Conservation (phyloP, 2,888 invertebrate genomes). For the Biston betularia region DNA sequence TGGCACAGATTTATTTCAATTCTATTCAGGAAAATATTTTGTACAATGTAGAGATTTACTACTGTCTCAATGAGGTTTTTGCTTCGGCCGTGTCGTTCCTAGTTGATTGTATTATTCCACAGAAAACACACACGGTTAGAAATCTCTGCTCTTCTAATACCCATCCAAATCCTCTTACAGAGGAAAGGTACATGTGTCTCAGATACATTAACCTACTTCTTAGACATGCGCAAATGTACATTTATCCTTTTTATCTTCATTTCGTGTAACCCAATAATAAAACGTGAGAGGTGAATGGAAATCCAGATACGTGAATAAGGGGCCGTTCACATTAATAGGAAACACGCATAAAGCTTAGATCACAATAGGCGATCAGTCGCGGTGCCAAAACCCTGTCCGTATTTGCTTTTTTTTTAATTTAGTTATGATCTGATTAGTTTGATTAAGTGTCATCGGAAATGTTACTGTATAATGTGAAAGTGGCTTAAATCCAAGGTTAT, state of each 20-base stretch:
- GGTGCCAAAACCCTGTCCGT: too few relatives aligned
- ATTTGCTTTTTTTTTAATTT: too few relatives aligned
- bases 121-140: background rate
- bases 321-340: background rate
- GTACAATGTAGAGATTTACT: too few relatives aligned
- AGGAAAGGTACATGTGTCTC: background rate
- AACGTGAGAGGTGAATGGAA: conserved; percentile 15
- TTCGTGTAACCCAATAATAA: conserved; percentile 27
- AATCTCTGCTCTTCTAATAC: background rate
- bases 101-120: background rate
- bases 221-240: conserved; percentile 2
- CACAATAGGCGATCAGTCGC: too few relatives aligned
- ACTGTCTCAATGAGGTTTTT: too few relatives aligned
- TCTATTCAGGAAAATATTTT: too few relatives aligned
- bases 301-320: background rate
- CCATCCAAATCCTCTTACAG: background rate
- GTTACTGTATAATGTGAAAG: background rate
- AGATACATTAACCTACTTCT: conserved; percentile 18
- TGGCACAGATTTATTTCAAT: too few relatives aligned
- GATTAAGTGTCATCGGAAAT: too few relatives aligned
- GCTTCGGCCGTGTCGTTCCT: background rate
- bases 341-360: background rate
- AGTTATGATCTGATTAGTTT: too few relatives aligned
- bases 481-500: background rate
- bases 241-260: conserved; percentile 23